phyloP scores from a whole-genome alignment of 2,888 invertebrate genomes.

The Ferdinandea cuprea region DNA sequence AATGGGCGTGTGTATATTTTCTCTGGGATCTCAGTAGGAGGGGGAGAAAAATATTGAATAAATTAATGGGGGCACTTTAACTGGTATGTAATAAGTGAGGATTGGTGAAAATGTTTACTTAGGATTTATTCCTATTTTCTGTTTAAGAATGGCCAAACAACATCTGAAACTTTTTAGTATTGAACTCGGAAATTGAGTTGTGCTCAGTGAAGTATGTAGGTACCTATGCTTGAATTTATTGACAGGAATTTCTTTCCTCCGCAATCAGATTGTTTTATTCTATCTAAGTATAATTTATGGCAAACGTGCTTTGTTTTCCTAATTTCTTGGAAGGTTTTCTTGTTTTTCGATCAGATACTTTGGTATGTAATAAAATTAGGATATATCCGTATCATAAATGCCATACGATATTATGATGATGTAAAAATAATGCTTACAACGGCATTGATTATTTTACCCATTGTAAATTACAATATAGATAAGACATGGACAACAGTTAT shows the following conservation, averaged over 20 bases:
- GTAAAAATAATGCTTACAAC: too few relatives aligned
- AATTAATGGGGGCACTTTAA: conserved; percentile 50
- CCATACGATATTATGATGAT: too few relatives aligned
- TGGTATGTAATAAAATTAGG: background rate
- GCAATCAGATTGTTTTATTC: conserved; percentile 24
- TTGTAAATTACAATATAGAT: too few relatives aligned
- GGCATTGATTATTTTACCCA: too few relatives aligned
- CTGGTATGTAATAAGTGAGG: conserved; percentile 3
- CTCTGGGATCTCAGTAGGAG: background rate
- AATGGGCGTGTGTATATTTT: conserved; percentile 28
- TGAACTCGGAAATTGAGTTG: conserved; percentile 43
- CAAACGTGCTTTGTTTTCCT: conserved; percentile 2
- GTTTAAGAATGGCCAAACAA: background rate
- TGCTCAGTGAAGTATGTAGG: conserved; percentile 30
- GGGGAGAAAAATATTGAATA: conserved; percentile 23
- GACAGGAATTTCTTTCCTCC: conserved; percentile 14
- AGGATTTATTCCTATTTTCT: background rate
- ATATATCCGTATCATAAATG: too few relatives aligned
- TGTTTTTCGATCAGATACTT: background rate
- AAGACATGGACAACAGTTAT: too few relatives aligned
- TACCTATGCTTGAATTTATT: conserved; percentile 38
- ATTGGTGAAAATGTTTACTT: background rate
- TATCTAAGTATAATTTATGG: conserved; percentile 38
- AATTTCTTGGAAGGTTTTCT: too few relatives aligned
- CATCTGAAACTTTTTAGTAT: conserved; percentile 16